Percentiles rank a stretch among this genome's conserved stretches.
phyloP scores from a whole-genome alignment of 2,113 vertebrate genomes.

The Vimba vimba region DNA sequence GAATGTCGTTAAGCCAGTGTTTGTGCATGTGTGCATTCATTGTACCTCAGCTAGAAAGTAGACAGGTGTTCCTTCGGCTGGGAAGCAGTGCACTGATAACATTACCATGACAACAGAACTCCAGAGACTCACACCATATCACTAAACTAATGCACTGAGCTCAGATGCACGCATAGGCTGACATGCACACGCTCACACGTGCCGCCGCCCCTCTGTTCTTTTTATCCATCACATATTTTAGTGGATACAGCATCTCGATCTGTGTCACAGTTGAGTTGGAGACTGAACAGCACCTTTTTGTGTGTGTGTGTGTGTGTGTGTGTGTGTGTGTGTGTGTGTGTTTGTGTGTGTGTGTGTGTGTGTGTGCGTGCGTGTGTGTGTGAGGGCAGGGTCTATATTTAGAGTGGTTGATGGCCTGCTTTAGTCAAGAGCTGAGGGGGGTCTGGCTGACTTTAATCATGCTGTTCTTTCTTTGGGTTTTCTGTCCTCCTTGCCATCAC shows the following conservation, averaged over 20 bases:
- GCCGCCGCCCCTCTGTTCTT: neutral
- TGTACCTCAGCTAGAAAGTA: conserved; percentile 35
- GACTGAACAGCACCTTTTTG: conserved; percentile 7
- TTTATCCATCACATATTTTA: conserved; percentile 36
- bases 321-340: conserved; percentile 36
- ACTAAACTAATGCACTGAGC: conserved; percentile 23
- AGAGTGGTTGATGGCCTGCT: conserved; percentile 49
- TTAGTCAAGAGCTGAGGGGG: conserved; percentile 45
- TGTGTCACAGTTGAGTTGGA: conserved; percentile 30
- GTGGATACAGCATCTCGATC: conserved; percentile 8
- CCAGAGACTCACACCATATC: conserved; percentile 14
- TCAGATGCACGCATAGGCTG: neutral
- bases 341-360: conserved; percentile 26
- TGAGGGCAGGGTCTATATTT: conserved; percentile 48
- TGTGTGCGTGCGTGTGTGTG: conserved; percentile 31
- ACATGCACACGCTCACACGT: conserved; percentile 26
- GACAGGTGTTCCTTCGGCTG: conserved; percentile 44
- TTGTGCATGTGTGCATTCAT: conserved; percentile 40
- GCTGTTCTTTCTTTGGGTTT: conserved; percentile 21
- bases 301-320: conserved; percentile 30
- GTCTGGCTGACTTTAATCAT: conserved; percentile 45
- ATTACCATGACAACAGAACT: conserved; percentile 56
- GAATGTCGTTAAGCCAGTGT: conserved; percentile 24
- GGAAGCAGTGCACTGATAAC: conserved; percentile 39
- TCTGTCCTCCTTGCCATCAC: conserved; percentile 24